Evolutionary conservation across 2,797 vertebrate genomes (phyloP).

Genomic region (Ambastaia sidthimunki): DNA sequence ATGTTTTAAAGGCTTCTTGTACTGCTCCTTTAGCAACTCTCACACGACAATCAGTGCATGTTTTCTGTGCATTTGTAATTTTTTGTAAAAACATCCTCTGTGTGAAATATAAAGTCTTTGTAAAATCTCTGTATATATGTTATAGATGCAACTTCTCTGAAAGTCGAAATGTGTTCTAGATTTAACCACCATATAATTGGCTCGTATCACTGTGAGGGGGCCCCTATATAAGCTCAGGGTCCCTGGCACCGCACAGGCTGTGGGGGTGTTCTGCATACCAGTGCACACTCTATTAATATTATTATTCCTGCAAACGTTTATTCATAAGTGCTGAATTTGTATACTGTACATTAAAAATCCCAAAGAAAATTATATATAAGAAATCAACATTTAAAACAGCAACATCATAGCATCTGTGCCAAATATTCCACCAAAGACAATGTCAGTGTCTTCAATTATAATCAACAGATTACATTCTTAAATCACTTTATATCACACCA

Average conservation of each 20-base stretch:
- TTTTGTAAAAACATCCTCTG: neutral
- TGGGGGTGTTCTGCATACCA: neutral
- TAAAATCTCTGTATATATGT: neutral
- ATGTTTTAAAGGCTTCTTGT: too few relatives aligned
- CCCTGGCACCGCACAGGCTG: neutral
- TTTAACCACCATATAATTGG: neutral
- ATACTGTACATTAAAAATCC: neutral
- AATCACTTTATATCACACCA: constrained; percentile 18
- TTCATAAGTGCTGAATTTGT: neutral
- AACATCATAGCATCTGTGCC: constrained; percentile 27
- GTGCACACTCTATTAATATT: neutral
- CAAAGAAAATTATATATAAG: neutral
- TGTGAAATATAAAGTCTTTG: neutral
- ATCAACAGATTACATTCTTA: constrained; percentile 32
- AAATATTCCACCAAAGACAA: constrained; percentile 11
- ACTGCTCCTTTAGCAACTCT: neutral
- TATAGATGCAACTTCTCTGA: neutral
- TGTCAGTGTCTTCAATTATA: constrained; percentile 15
- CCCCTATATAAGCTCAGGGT: neutral
- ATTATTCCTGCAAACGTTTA: neutral
- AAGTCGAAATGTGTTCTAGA: neutral
- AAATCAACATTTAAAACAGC: constrained; percentile 4
- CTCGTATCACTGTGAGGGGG: neutral
- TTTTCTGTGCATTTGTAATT: neutral
- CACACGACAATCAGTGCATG: neutral